A percentile compares a stretch with the other conserved stretches of the same genome.
phyloP scores from a whole-genome alignment of 2,113 vertebrate genomes.

The Pelusios castaneus region DNA sequence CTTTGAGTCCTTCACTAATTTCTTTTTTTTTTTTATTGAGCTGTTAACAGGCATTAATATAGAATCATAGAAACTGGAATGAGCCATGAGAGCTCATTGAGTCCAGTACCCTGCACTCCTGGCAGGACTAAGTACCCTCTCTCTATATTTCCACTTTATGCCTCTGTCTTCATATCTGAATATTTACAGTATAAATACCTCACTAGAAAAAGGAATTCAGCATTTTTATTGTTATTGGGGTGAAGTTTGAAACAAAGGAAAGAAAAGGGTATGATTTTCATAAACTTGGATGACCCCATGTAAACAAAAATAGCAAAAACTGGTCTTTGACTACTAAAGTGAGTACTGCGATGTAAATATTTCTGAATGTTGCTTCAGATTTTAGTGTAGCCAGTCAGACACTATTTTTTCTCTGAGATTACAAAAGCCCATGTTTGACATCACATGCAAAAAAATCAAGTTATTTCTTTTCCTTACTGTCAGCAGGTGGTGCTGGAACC shows the following conservation, averaged over 20 bases:
- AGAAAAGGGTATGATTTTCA: not conserved
- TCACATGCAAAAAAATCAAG: not conserved
- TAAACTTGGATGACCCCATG: not conserved
- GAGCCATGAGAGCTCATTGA: too few species aligned
- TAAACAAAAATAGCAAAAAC: not conserved
- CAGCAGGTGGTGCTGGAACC: not conserved
- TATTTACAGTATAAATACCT: not conserved
- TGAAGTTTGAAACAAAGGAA: not conserved
- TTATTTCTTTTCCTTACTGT: not conserved
- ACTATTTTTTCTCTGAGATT: not conserved
- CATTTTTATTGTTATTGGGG: not conserved
- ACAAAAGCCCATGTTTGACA: not conserved
- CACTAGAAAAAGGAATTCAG: not conserved
- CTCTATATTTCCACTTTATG: not conserved
- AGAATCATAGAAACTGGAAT: too few species aligned
- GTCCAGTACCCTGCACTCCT: too few species aligned
- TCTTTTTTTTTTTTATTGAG: rapidly evolving
- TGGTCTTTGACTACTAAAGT: not conserved
- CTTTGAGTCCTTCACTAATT: not conserved
- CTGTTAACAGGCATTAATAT: not conserved
- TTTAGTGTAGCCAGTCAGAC: not conserved
- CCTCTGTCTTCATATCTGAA: not conserved
- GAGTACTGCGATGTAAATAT: constrained; percentile 10
- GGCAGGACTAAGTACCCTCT: too few species aligned
- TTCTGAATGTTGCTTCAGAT: not conserved